Conservation (phyloP, 2,113 vertebrate species). For the Argyrosomus japonicus region DNA sequence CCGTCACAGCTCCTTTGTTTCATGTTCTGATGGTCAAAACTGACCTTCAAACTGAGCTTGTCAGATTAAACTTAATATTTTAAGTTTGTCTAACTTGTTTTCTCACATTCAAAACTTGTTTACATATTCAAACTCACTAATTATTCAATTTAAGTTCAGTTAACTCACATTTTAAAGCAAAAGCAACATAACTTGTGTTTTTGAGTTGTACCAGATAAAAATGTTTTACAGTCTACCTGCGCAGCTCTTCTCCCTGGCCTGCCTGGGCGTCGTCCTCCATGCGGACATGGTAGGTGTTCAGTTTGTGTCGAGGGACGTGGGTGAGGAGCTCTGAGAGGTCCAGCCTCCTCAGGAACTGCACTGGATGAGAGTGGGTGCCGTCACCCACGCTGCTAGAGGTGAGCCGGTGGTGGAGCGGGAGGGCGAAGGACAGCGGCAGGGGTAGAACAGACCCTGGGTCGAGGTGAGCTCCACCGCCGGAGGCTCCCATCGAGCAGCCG, state of each 20-base stretch:
- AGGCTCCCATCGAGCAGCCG: slow-evolving; percentile 75
- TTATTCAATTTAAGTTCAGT: not conserved
- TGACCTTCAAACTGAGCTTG: no score
- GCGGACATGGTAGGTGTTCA: slow-evolving; percentile 98
- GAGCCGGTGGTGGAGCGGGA: slow-evolving; percentile 85
- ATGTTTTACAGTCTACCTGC: slow-evolving; percentile 70
- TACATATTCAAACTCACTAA: not conserved
- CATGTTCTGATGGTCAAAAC: not conserved
- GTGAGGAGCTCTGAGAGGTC: slow-evolving; percentile 97
- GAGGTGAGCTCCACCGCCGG: slow-evolving; percentile 77
- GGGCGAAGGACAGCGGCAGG: slow-evolving; percentile 79
- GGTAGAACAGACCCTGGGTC: slow-evolving; percentile 85
- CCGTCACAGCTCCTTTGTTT: no score
- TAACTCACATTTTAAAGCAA: not conserved
- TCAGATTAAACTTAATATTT: no score
- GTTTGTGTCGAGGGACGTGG: slow-evolving; percentile 95
- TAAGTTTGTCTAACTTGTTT: no score
- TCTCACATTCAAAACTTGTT: no score
- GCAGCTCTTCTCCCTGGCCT: slow-evolving; percentile 97
- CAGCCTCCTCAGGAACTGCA: slow-evolving; percentile 95
- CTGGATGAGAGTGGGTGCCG: slow-evolving; percentile 80
- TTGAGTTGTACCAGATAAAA: not conserved
- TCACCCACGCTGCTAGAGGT: slow-evolving; percentile 81
- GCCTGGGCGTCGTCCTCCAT: slow-evolving; percentile 98
- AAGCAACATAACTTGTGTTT: not conserved